Percentiles rank a stretch among this genome's conserved stretches.
phyloP scores from a whole-genome alignment of 2,797 vertebrate species.

The Mus caroli region DNA sequence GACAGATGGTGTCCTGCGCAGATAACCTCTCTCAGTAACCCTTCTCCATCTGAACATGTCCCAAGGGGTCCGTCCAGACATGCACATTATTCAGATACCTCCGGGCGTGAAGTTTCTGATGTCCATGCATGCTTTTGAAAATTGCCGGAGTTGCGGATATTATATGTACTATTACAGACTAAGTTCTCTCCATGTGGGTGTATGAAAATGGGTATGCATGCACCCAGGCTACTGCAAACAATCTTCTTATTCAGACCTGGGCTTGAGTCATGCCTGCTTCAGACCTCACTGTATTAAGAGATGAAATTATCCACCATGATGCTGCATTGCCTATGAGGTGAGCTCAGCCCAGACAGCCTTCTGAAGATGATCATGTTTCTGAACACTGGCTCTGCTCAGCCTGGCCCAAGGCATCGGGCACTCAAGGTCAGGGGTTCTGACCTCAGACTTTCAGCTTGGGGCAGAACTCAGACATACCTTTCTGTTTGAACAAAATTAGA shows the following conservation, averaged over 20 bases:
- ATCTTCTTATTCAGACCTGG: conserved; percentile 70
- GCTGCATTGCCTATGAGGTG: conserved; percentile 36
- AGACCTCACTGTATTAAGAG: conserved; percentile 59
- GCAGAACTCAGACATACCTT: conserved; percentile 57
- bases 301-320: conserved; percentile 46
- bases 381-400: conserved; percentile 36
- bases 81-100: conserved; percentile 3
- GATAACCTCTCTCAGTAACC: conserved; percentile 18
- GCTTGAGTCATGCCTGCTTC: conserved; percentile 60
- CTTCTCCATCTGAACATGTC: conserved; percentile 30
- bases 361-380: conserved; percentile 61
- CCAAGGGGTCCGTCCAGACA: conserved; percentile 20
- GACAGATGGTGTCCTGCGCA: conserved; percentile 28
- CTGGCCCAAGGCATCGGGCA: neutral
- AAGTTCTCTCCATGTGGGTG: conserved; percentile 55
- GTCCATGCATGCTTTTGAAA: neutral
- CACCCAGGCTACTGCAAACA: conserved; percentile 60
- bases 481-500: conserved; percentile 44
- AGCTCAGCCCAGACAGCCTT: conserved; percentile 69
- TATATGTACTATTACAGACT: conserved; percentile 36
- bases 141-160: conserved; percentile 27
- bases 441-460: conserved; percentile 37
- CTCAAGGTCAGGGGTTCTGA: conserved; percentile 48
- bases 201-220: conserved; percentile 64
- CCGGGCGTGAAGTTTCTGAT: conserved; percentile 16